phyloP scores from a whole-genome alignment of 2,888 invertebrate genomes.

The Parnassius smintheus region DNA sequence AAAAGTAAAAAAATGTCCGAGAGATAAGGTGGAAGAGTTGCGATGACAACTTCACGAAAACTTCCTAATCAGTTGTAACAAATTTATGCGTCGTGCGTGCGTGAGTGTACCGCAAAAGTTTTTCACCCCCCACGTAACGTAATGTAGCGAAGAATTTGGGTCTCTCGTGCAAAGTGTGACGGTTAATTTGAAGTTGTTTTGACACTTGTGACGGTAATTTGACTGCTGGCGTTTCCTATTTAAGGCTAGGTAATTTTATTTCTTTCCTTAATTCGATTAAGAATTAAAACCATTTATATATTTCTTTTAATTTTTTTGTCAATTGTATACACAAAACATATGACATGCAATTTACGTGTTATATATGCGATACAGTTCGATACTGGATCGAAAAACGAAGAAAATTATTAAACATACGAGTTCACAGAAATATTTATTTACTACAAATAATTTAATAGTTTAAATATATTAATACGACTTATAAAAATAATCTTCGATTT shows the following conservation, averaged over 20 bases:
- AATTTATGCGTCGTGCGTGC: constrained; percentile 75
- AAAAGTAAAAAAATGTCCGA: constrained; percentile 64
- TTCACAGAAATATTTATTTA: too few species aligned
- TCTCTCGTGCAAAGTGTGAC: constrained; percentile 36
- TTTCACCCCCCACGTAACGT: constrained; percentile 25
- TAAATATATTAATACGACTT: too few species aligned
- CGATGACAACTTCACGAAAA: constrained; percentile 72
- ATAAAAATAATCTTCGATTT: too few species aligned
- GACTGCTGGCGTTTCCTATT: constrained; percentile 31
- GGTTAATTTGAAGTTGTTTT: constrained; percentile 39
- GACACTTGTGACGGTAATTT: constrained; percentile 42
- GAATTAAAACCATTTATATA: neutral
- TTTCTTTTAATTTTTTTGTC: too few species aligned
- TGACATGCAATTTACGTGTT: too few species aligned
- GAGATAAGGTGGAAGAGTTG: constrained; percentile 71
- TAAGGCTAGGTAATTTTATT: constrained; percentile 4
- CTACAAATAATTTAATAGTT: too few species aligned
- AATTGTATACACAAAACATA: too few species aligned
- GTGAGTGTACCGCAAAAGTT: constrained; percentile 34
- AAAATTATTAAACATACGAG: too few species aligned
- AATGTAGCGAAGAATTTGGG: constrained; percentile 32
- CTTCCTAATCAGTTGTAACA: constrained; percentile 77
- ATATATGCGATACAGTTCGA: too few species aligned
- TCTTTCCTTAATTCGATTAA: constrained; percentile 15
- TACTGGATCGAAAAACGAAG: too few species aligned